Conservation (phyloP, 2,888 invertebrate species). For the Acheta domesticus region DNA sequence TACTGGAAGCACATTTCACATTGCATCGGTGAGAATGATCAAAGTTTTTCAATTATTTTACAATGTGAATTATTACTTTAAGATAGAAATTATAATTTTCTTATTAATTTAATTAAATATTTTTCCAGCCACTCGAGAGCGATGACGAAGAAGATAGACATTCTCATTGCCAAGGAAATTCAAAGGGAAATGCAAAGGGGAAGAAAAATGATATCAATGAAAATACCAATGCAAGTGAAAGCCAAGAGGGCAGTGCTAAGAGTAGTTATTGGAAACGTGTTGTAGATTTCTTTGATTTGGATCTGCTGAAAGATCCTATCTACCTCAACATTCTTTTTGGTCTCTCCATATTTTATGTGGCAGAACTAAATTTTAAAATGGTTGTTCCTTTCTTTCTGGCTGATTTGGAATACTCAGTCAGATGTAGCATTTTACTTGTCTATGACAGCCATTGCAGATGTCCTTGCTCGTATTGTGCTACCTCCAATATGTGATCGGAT, state of each 20-base stretch:
- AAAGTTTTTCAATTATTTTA: too few species aligned
- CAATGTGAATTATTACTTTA: too few species aligned
- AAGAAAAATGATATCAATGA: slow-evolving; percentile 41
- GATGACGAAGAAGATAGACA: slow-evolving; percentile 30
- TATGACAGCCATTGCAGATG: slow-evolving; percentile 70
- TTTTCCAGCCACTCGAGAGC: slow-evolving; percentile 25
- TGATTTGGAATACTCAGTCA: slow-evolving; percentile 47
- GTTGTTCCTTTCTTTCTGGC: slow-evolving; percentile 38
- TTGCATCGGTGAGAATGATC: slow-evolving; percentile 53
- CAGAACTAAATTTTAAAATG: slow-evolving; percentile 43
- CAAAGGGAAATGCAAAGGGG: neutral
- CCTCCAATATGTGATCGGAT: slow-evolving; percentile 70
- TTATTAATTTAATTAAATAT: neutral
- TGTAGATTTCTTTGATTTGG: slow-evolving; percentile 66
- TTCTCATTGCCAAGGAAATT: neutral
- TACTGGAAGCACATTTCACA: slow-evolving; percentile 67
- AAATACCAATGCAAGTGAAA: slow-evolving; percentile 22
- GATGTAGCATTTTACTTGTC: slow-evolving; percentile 72
- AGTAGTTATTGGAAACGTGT: slow-evolving; percentile 42
- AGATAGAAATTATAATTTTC: too few species aligned
- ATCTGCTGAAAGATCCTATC: slow-evolving; percentile 66
- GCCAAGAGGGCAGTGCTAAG: neutral
- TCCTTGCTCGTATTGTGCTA: slow-evolving; percentile 66
- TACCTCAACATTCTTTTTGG: slow-evolving; percentile 71
- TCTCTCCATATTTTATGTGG: slow-evolving; percentile 69